Conservation (phyloP, 2,888 invertebrate species). For the Bedellia somnulentella region DNA sequence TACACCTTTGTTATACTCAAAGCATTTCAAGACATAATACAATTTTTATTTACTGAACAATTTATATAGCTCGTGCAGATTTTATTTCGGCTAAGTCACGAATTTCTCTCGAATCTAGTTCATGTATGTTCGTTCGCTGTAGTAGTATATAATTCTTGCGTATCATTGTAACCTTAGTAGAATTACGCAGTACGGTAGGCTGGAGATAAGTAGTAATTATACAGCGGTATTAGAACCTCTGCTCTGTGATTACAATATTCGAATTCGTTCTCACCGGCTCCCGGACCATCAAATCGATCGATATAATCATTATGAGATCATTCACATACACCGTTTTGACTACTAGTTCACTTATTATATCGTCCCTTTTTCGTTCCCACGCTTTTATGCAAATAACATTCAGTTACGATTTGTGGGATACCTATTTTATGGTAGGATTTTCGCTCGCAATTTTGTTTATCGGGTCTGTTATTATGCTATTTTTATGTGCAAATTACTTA, state of each 20-base stretch:
- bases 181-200: conserved; percentile 11
- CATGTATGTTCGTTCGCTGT: not conserved
- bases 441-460: not conserved
- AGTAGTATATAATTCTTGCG: conserved; percentile 12
- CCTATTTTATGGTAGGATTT: too few relatives aligned
- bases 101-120: too few relatives aligned
- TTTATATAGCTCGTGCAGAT: too few relatives aligned
- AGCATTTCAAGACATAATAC: not conserved
- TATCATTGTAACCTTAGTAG: conserved; percentile 16
- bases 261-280: conserved; percentile 11
- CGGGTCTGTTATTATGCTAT: not conserved
- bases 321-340: conserved; percentile 5
- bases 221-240: conserved; percentile 19
- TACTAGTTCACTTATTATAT: conserved; percentile 11
- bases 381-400: too few relatives aligned
- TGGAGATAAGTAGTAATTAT: conserved; percentile 30
- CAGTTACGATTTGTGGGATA: too few relatives aligned
- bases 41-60: too few relatives aligned
- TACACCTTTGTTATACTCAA: not conserved
- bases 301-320: conserved; percentile 6
- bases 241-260: conserved; percentile 29
- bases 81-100: conserved; percentile 3
- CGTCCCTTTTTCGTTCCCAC: conserved; percentile 13
- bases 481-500: too few relatives aligned
- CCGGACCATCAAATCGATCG: conserved; percentile 4